Percentiles rank a stretch among this genome's conserved stretches.
Evolutionary conservation across 2,888 invertebrate species (phyloP).

Genomic region (Nephrocerus scutellatus): DNA sequence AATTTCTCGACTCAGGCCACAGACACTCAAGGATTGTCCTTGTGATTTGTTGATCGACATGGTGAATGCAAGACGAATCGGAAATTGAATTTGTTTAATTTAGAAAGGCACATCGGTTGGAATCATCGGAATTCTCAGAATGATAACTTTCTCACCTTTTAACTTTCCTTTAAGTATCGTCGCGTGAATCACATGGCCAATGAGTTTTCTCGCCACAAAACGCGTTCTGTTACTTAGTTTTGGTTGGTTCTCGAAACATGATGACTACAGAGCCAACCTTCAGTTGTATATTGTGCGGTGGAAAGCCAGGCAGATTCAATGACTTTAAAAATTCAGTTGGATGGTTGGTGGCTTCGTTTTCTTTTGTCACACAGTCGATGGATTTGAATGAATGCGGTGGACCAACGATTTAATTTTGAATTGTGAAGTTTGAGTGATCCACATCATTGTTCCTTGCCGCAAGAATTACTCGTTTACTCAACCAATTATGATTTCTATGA

Average conservation of each 20-base stretch:
- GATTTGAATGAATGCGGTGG: neutral
- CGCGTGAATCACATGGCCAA: constrained; percentile 27
- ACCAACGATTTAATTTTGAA: neutral
- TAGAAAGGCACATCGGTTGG: constrained; percentile 32
- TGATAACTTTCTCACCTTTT: constrained; percentile 25
- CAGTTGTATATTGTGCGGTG: constrained; percentile 19
- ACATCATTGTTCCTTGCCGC: no score
- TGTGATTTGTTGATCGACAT: no score
- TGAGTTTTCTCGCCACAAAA: constrained; percentile 25
- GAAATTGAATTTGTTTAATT: constrained; percentile 35
- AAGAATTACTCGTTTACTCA: no score
- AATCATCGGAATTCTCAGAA: constrained; percentile 26
- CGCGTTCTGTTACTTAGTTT: constrained; percentile 29
- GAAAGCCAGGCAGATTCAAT: constrained; percentile 15
- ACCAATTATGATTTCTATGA: no score
- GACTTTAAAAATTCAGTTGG: constrained; percentile 3
- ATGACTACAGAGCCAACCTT: constrained; percentile 31
- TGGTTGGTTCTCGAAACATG: constrained; percentile 26
- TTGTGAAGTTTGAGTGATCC: no score
- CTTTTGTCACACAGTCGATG: no score
- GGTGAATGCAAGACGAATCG: constrained; percentile 21
- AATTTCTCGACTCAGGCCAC: constrained; percentile 29
- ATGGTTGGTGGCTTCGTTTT: constrained; percentile 2
- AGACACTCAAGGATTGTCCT: constrained; percentile 25
- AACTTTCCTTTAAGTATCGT: constrained; percentile 20